Conservation (phyloP, 2,888 invertebrate species). For the Leptodirus hochenwartii region DNA sequence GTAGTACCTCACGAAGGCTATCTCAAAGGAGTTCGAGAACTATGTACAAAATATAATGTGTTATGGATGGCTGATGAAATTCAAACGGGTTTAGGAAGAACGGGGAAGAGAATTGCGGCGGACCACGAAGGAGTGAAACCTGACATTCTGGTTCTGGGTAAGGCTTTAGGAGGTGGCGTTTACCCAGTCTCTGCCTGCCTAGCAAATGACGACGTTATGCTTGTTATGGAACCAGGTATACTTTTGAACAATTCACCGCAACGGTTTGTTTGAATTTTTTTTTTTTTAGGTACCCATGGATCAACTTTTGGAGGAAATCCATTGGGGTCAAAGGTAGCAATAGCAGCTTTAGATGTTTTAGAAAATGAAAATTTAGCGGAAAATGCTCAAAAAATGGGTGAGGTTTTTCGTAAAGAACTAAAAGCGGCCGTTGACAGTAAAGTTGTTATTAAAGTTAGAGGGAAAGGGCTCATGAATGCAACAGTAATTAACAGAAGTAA, state of each 20-base stretch:
- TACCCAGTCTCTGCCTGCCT: slow-evolving; percentile 54
- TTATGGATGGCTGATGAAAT: slow-evolving; percentile 74
- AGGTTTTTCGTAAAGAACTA: slow-evolving; percentile 42
- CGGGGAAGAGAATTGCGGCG: slow-evolving; percentile 54
- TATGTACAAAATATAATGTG: slow-evolving; percentile 62
- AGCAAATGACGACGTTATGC: slow-evolving; percentile 54
- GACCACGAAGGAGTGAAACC: slow-evolving; percentile 60
- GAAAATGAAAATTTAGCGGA: slow-evolving; percentile 59
- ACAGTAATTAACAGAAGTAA: slow-evolving; percentile 52
- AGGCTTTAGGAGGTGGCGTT: slow-evolving; percentile 68
- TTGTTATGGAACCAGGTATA: slow-evolving; percentile 51
- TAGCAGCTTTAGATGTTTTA: slow-evolving; percentile 52
- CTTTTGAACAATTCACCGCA: background rate
- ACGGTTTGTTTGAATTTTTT: slow-evolving; percentile 5
- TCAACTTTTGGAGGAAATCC: slow-evolving; percentile 79
- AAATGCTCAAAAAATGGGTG: slow-evolving; percentile 52
- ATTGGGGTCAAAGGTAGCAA: slow-evolving; percentile 53
- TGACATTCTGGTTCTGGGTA: slow-evolving; percentile 61
- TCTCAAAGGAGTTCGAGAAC: slow-evolving; percentile 44
- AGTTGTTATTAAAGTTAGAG: slow-evolving; percentile 45
- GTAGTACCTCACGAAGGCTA: slow-evolving; percentile 57
- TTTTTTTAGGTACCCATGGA: slow-evolving; percentile 40
- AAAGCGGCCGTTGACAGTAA: slow-evolving; percentile 37
- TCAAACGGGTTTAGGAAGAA: slow-evolving; percentile 67
- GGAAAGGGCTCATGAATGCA: slow-evolving; percentile 62